Evolutionary conservation across 2,797 vertebrate species (phyloP).

Genomic region (Amniataba percoides): DNA sequence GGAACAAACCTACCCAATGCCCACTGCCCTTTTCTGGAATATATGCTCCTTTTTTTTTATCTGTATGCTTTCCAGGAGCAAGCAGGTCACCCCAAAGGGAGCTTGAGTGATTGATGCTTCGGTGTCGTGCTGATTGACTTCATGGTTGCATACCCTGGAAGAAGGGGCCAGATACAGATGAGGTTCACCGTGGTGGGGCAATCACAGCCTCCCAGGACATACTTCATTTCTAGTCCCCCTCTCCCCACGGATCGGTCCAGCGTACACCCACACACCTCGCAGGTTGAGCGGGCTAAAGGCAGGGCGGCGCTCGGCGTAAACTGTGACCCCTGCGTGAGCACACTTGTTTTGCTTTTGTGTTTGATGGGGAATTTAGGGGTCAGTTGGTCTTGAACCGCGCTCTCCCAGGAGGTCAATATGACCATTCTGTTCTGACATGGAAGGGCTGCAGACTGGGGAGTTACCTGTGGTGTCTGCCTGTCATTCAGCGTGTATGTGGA

Average conservation of each 20-base stretch:
- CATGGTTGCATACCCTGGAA: constrained; percentile 81
- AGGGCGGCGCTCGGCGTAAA: constrained; percentile 38
- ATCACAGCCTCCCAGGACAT: constrained; percentile 68
- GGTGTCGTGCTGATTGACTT: constrained; percentile 81
- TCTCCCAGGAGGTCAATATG: constrained; percentile 62
- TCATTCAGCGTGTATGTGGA: constrained; percentile 44
- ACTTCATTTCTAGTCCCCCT: constrained; percentile 63
- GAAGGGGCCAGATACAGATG: constrained; percentile 74
- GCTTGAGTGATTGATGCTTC: constrained; percentile 80
- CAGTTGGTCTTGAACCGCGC: constrained; percentile 64
- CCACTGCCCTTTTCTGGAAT: constrained; percentile 32
- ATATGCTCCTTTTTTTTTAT: constrained; percentile 30
- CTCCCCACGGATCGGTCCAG: constrained; percentile 57
- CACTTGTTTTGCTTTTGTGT: constrained; percentile 69
- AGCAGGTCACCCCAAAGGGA: constrained; percentile 77
- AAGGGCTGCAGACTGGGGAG: constrained; percentile 46
- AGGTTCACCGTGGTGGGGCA: constrained; percentile 63
- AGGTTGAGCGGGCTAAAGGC: constrained; percentile 72
- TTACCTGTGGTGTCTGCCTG: constrained; percentile 53
- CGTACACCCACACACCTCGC: constrained; percentile 65
- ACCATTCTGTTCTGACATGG: constrained; percentile 60
- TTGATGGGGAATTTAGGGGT: constrained; percentile 74
- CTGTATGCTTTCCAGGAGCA: constrained; percentile 68
- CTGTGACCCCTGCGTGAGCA: constrained; percentile 60
- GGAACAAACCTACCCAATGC: constrained; percentile 29